These are phyloP conservation scores for Sturnus vulgaris DNA, from an alignment of 2,113 vertebrate species.

Conservation along the genomic window DNA sequence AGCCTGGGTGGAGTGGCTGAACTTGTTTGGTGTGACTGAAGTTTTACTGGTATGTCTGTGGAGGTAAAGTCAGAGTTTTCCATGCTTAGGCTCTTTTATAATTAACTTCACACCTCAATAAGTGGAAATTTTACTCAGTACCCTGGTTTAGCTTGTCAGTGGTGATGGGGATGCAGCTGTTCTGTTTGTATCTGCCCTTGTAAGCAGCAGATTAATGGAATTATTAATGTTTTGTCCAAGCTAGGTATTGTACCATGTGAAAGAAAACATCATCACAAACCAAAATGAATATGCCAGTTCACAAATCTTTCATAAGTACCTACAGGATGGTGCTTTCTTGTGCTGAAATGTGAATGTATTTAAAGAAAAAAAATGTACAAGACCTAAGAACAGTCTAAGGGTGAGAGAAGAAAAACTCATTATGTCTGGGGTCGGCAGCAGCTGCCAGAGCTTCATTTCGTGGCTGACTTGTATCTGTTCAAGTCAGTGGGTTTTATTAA, in stretches of 20 bases:
- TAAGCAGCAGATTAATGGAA: neutral
- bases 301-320: neutral
- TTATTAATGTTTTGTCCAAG: neutral
- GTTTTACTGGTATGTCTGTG: neutral
- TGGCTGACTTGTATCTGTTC: slow-evolving; percentile 22
- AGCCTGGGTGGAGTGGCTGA: neutral
- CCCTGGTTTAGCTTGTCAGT: neutral
- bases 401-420: neutral
- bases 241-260: neutral
- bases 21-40: neutral
- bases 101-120: neutral
- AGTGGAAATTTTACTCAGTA: neutral
- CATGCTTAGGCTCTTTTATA: neutral
- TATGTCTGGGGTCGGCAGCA: neutral
- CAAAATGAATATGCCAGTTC: neutral
- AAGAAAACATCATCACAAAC: neutral
- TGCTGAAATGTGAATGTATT: neutral
- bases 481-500: slow-evolving; percentile 49
- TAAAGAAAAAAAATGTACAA: neutral
- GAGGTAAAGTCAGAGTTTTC: neutral
- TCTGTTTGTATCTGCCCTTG: neutral
- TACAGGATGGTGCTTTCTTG: neutral
- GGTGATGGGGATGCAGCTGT: neutral
- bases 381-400: neutral
- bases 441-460: neutral